These are phyloP conservation scores for Serripes groenlandicus DNA, from an alignment of 2,888 invertebrate genomes.

Conservation along the genomic window DNA sequence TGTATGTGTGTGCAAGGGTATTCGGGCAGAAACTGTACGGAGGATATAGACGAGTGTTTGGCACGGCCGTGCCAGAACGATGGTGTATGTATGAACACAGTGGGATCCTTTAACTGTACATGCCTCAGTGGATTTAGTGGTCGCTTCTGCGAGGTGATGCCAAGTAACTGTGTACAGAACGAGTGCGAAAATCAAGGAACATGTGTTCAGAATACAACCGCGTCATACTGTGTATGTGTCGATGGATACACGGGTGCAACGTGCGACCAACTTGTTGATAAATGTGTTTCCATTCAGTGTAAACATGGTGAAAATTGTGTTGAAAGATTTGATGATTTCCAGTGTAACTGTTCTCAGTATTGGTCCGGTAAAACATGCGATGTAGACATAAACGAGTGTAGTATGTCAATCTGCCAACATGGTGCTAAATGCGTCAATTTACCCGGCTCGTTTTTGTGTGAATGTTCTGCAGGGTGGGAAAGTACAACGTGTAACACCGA, in stretches of 20 bases:
- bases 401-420: slow-evolving; percentile 61
- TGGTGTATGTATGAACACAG: slow-evolving; percentile 49
- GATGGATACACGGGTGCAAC: slow-evolving; percentile 40
- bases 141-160: slow-evolving; percentile 23
- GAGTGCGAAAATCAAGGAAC: slow-evolving; percentile 50
- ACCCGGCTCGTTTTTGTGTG: slow-evolving; percentile 25
- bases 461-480: not conserved
- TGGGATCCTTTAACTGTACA: slow-evolving; percentile 59
- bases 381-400: slow-evolving; percentile 73
- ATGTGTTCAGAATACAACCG: slow-evolving; percentile 27
- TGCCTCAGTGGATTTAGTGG: slow-evolving; percentile 58
- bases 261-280: slow-evolving; percentile 53
- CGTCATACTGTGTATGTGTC: slow-evolving; percentile 40
- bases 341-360: slow-evolving; percentile 47
- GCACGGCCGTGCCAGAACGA: slow-evolving; percentile 50
- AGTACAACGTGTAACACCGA: not conserved
- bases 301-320: slow-evolving; percentile 43
- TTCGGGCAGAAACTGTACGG: slow-evolving; percentile 49
- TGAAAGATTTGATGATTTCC: slow-evolving; percentile 32
- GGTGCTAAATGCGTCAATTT: slow-evolving; percentile 45
- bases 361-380: slow-evolving; percentile 62
- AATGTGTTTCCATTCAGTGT: slow-evolving; percentile 57
- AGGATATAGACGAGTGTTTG: slow-evolving; percentile 66
- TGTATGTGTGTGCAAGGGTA: slow-evolving; percentile 56
- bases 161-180: slow-evolving; percentile 22